phyloP scores from a whole-genome alignment of 2,888 invertebrate species.

The Harmothoe impar region DNA sequence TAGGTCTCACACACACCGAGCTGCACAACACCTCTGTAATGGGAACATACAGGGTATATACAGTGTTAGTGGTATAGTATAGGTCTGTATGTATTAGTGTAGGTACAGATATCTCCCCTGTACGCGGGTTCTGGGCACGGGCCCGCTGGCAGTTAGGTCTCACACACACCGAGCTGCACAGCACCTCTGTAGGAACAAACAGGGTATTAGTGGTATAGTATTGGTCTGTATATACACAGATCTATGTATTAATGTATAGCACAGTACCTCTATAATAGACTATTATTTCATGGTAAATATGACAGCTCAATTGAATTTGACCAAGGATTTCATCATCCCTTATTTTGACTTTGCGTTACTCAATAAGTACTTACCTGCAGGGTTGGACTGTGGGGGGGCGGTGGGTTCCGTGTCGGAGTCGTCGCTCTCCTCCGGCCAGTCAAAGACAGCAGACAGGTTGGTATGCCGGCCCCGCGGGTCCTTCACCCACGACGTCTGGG shows the following conservation, averaged over 20 bases:
- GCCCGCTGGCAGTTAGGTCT: slow-evolving; percentile 84
- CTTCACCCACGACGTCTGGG: slow-evolving; percentile 85
- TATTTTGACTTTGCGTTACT: too few relatives aligned
- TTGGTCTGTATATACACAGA: neutral
- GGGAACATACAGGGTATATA: slow-evolving; percentile 17
- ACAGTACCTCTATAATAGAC: too few relatives aligned
- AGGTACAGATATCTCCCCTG: too few relatives aligned
- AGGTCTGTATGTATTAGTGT: too few relatives aligned
- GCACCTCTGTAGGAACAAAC: slow-evolving; percentile 6
- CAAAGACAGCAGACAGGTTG: slow-evolving; percentile 85
- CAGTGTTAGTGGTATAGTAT: neutral
- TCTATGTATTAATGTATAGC: neutral
- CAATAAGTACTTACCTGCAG: slow-evolving; percentile 13
- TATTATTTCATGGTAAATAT: too few relatives aligned
- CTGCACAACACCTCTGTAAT: neutral
- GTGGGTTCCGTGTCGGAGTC: slow-evolving; percentile 76
- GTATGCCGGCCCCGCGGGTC: slow-evolving; percentile 85
- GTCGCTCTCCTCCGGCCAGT: slow-evolving; percentile 87
- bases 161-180: slow-evolving; percentile 77
- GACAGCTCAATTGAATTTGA: too few relatives aligned
- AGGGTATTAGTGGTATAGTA: too few relatives aligned
- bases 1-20: slow-evolving; percentile 82
- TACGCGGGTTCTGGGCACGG: slow-evolving; percentile 85
- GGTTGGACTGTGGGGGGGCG: neutral
- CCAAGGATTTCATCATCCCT: too few relatives aligned